Base-by-base conservation (phyloP, 2,797 vertebrate species). In the Bothrops alternatus region DNA sequence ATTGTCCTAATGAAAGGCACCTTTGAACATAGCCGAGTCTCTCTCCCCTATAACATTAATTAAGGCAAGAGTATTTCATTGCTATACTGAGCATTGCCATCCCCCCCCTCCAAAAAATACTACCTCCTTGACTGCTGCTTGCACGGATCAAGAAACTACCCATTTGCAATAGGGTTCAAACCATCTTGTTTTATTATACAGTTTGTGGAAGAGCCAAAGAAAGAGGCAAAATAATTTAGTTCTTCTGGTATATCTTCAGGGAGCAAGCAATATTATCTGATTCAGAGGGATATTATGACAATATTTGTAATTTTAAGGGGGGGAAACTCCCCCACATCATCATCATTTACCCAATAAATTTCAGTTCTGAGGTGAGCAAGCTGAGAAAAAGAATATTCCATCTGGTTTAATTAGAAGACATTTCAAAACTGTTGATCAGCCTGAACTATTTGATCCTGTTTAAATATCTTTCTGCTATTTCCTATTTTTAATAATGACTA, bases 391-490 rank as follows among this genome's bases (percentile, higher is more conserved):
- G 91, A 91, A 88, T 95, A 90, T 94, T 95, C 93, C 58, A 94
- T 94, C 91, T 95, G 93, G 69, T 95, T 96, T 95, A 93, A 88
- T 95, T 65, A 92, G 2, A 61, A 96, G 93, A 96, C 94, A 94
- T 97, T 94, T 94, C 85, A 88, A 89, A 93, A 95, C 95, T 93
- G 97, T 97, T 97, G 97, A 97, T 93, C 90, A 96, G 95, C 93
- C 87, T 93, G 94, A 8, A 95, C 96, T 95, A 95, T 97, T 96
- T 96, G 96, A 95, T 96, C 96, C 96, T 87, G 86, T 96, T 92
- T 87, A 94, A 93, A 91, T 95, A 95, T 97, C 96, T 95, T 95
- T 96, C 73, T 85, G 93, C 96, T 97, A 94, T 97, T 97, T 96
- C 95, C 95, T 95, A 95, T 92, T 93, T 96, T 96, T 93, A 94